A percentile compares a stretch with the other conserved stretches of the same genome.
Conservation (phyloP, 2,797 vertebrate species). For the Crenichthys baileyi region DNA sequence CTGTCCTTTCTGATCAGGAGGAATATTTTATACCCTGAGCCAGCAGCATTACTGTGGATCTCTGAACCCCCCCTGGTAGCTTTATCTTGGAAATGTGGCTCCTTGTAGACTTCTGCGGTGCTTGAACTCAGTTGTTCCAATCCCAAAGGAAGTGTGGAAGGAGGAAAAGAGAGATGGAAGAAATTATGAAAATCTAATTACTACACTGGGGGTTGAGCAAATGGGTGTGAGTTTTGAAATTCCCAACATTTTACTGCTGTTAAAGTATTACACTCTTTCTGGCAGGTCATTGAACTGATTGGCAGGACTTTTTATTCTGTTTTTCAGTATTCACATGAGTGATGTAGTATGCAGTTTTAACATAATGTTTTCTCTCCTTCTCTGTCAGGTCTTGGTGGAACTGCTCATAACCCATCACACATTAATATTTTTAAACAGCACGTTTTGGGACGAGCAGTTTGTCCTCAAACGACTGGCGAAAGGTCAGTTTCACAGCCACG, state of each 20-base stretch:
- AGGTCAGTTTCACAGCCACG: constrained; percentile 6
- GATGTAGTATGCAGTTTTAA: constrained; percentile 8
- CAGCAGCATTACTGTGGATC: constrained; percentile 12
- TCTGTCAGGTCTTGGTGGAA: constrained; percentile 10
- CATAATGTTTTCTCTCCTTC: constrained; percentile 17
- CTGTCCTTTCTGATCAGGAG: constrained; percentile 12
- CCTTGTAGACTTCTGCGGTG: constrained; percentile 17
- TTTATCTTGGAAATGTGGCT: constrained; percentile 1
- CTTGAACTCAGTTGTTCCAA: constrained; percentile 28
- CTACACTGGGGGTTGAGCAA: constrained; percentile 5
- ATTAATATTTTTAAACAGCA: constrained; percentile 17
- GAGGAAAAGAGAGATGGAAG: constrained; percentile 4
- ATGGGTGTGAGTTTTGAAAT: constrained; percentile 25
- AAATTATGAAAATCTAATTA: constrained; percentile 19
- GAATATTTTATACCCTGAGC: constrained; percentile 23
- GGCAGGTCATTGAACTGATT: constrained; percentile 19
- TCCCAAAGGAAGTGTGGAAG: constrained; percentile 9
- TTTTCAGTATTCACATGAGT: constrained; percentile 20
- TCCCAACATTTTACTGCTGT: constrained; percentile 9
- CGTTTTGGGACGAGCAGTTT: constrained; percentile 8
- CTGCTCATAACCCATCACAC: constrained; percentile 15
- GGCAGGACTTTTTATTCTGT: constrained; percentile 39
- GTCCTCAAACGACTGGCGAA: constrained; percentile 22
- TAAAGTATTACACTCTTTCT: constrained; percentile 16
- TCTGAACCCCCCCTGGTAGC: constrained; percentile 13